Evolutionary conservation across 1,140 invertebrate species (phyloP).

Genomic region (Planococcus citri): DNA sequence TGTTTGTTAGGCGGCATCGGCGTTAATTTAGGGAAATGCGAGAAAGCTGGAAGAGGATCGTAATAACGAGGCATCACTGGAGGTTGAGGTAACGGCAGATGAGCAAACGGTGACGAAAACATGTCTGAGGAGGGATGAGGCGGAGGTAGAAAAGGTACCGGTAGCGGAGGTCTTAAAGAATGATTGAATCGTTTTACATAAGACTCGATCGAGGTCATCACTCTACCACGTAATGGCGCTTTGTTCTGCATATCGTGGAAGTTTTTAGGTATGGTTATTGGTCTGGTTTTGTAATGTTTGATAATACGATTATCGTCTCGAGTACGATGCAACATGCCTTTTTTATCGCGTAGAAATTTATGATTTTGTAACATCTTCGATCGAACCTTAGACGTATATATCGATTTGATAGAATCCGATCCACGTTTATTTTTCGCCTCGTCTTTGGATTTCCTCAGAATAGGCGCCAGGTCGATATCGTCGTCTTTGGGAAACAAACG

Average conservation of each 20-base stretch:
- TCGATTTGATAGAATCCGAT: not conserved
- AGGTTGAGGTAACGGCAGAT: conserved; percentile 16
- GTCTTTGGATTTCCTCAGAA: conserved; percentile 78
- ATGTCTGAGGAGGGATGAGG: conserved; percentile 15
- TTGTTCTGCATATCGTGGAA: not conserved
- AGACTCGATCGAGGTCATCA: conserved; percentile 6
- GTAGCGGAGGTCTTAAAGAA: conserved; percentile 20
- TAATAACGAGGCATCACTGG: conserved; percentile 23
- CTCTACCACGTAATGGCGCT: not conserved
- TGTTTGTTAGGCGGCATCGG: not conserved
- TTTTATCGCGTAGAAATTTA: not conserved
- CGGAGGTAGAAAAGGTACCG: conserved; percentile 22
- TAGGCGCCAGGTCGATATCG: conserved; percentile 79
- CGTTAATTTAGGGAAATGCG: not conserved
- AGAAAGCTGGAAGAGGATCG: conserved; percentile 11
- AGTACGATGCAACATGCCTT: conserved; percentile 11
- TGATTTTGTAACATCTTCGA: conserved; percentile 14
- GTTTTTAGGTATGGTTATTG: not conserved
- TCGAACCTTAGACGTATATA: not conserved
- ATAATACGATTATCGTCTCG: not conserved
- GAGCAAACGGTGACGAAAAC: conserved; percentile 16
- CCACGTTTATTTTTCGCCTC: conserved; percentile 43
- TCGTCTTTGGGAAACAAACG: conserved; percentile 88
- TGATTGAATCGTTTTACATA: conserved; percentile 12
- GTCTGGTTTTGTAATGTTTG: not conserved